These are phyloP conservation scores for Masticophis lateralis DNA, from an alignment of 2,797 vertebrate species.

Conservation along the genomic window DNA sequence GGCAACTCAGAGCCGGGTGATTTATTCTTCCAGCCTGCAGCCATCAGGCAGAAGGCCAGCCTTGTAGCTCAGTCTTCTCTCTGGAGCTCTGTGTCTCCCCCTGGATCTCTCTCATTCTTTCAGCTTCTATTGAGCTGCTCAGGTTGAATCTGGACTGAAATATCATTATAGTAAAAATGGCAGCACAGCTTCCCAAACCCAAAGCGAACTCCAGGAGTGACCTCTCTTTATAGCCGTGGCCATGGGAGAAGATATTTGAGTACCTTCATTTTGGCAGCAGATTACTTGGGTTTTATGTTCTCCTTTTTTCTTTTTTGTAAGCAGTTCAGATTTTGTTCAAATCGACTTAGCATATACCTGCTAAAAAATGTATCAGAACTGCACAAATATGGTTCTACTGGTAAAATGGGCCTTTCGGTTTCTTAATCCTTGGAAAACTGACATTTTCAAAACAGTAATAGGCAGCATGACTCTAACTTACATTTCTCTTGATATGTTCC, in stretches of 20 bases:
- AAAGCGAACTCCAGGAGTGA: background rate
- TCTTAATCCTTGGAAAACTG: background rate
- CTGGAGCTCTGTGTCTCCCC: background rate
- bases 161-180: slow-evolving; percentile 14
- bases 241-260: slow-evolving; percentile 3
- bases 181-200: slow-evolving; percentile 10
- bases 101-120: background rate
- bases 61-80: background rate
- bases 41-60: background rate
- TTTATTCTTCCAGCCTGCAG: slow-evolving; percentile 13
- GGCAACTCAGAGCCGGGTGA: background rate
- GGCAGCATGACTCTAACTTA: background rate
- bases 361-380: background rate
- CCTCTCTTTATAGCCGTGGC: slow-evolving; percentile 7
- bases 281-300: background rate
- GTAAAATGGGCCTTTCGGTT: background rate
- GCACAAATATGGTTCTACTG: background rate
- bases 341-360: background rate
- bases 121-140: slow-evolving; percentile 1
- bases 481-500: background rate
- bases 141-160: slow-evolving; percentile 4
- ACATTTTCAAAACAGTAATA: background rate
- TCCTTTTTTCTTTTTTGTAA: background rate
- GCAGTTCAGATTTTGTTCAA: background rate
- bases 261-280: slow-evolving; percentile 16